These are phyloP conservation scores for Novumbra hubbsi DNA, from an alignment of 2,797 vertebrate genomes.

Conservation along the genomic window DNA sequence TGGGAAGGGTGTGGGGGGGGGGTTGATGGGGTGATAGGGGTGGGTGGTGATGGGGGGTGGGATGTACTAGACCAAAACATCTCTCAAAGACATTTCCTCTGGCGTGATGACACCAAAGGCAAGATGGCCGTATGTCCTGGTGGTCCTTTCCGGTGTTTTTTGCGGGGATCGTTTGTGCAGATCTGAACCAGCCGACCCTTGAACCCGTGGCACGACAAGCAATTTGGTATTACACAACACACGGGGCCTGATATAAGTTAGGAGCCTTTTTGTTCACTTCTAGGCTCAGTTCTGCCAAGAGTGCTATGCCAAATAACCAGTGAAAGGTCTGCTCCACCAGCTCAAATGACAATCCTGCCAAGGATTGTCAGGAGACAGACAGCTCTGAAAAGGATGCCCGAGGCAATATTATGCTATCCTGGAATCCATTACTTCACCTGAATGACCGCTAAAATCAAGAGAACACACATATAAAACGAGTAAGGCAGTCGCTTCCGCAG, in stretches of 20 bases:
- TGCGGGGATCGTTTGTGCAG: background rate
- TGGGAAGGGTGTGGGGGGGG: background rate
- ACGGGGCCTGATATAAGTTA: conserved; percentile 7
- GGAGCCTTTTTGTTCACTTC: conserved; percentile 12
- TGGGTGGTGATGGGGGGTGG: background rate
- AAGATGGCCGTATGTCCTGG: background rate
- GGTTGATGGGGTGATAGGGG: background rate
- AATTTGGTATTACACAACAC: conserved; percentile 10
- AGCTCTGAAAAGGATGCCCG: background rate
- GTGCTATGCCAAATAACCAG: conserved; percentile 22
- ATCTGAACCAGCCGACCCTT: background rate
- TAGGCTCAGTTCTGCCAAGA: conserved; percentile 15
- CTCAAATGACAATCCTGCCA: background rate
- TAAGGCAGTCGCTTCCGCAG: background rate
- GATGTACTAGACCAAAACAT: background rate
- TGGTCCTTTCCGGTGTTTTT: background rate
- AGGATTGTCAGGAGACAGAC: background rate
- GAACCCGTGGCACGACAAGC: background rate
- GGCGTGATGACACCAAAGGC: background rate
- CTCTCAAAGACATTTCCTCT: background rate
- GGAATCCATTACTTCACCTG: background rate
- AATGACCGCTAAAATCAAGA: background rate
- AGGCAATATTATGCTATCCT: background rate
- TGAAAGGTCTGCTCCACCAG: conserved; percentile 1
- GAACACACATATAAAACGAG: background rate